Percentiles rank a stretch among this genome's conserved stretches.
These are phyloP conservation scores for Drosophila putrida DNA, from an alignment of 2,888 invertebrate species.

Conservation along the genomic window DNA sequence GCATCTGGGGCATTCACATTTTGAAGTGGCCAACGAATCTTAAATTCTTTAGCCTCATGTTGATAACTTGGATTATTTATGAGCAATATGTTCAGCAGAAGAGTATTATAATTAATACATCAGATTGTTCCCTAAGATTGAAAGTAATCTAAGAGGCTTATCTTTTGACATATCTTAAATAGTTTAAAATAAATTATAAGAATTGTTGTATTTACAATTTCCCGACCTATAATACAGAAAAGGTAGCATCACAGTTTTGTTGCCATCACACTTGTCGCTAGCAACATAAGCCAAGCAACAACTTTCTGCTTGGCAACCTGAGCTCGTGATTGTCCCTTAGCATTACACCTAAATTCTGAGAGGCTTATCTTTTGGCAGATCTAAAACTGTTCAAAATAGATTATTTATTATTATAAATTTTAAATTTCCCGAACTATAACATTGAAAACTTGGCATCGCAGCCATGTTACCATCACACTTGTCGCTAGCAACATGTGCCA, in stretches of 20 bases:
- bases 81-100: slow-evolving; percentile 6
- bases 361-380: background rate
- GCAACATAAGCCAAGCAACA: slow-evolving; percentile 39
- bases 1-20: slow-evolving; percentile 26
- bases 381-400: background rate
- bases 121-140: background rate
- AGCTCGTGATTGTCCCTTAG: background rate
- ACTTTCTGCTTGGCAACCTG: slow-evolving; percentile 32
- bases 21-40: slow-evolving; percentile 37
- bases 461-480: slow-evolving; percentile 43
- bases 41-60: slow-evolving; percentile 36
- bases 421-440: background rate
- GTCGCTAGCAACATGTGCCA: slow-evolving; percentile 48
- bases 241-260: slow-evolving; percentile 8
- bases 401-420: background rate
- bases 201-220: background rate
- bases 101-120: slow-evolving; percentile 3
- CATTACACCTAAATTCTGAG: background rate
- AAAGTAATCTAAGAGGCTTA: background rate
- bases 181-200: background rate
- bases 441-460: background rate
- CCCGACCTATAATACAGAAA: background rate
- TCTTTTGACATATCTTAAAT: background rate
- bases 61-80: slow-evolving; percentile 25
- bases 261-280: slow-evolving; percentile 49